Evolutionary conservation across 2,113 vertebrate genomes (phyloP).

Genomic region (Phalacrocorax brasilianus): DNA sequence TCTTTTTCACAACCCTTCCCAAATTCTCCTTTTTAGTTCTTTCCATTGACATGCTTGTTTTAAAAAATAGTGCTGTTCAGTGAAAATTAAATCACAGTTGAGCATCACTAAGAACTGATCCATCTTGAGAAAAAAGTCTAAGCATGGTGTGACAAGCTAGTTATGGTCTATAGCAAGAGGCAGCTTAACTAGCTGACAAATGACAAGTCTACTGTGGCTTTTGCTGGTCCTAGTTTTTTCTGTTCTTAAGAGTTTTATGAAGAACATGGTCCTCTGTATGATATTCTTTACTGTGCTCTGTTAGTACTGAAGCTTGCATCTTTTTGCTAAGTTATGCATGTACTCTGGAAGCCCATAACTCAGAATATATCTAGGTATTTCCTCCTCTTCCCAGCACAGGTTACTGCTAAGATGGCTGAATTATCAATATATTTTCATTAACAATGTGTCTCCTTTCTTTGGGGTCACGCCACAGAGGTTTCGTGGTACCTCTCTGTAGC

Average conservation of each 20-base stretch:
- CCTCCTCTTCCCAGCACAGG: background rate
- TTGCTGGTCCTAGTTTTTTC: background rate
- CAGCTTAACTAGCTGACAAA: background rate
- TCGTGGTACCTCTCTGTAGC: background rate
- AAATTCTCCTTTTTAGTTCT: background rate
- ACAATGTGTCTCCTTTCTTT: background rate
- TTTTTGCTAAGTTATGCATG: background rate
- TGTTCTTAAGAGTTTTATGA: background rate
- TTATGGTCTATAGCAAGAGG: background rate
- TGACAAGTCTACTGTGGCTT: background rate
- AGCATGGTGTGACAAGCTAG: background rate
- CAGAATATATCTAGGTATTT: background rate
- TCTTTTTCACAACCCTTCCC: background rate
- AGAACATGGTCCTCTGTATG: background rate
- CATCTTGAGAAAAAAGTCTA: background rate
- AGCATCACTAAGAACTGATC: background rate
- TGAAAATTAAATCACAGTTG: background rate
- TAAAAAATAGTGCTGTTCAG: background rate
- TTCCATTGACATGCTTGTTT: background rate
- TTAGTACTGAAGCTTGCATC: background rate
- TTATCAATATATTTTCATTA: background rate
- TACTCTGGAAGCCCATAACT: background rate
- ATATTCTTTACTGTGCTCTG: background rate
- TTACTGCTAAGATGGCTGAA: background rate
- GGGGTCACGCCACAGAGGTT: background rate